Percentiles rank a stretch among this genome's conserved stretches.
These are phyloP conservation scores for Salticus scenicus DNA, from an alignment of 2,888 invertebrate genomes.

Conservation along the genomic window DNA sequence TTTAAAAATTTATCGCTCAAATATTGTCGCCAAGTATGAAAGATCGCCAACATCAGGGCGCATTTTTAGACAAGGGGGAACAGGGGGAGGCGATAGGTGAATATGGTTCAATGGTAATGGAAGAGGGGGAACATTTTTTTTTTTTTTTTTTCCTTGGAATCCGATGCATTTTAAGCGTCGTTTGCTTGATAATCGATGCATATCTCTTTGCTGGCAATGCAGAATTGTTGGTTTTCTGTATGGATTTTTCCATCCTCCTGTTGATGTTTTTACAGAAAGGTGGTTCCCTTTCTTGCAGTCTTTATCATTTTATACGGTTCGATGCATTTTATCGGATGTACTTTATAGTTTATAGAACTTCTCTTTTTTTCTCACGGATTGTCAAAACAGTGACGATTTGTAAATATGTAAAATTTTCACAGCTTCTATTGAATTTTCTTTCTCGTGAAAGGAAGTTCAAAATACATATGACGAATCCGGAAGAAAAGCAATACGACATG, in stretches of 20 bases:
- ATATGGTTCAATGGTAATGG: conserved; percentile 22
- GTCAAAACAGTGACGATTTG: too few relatives aligned
- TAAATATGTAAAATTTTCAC: too few relatives aligned
- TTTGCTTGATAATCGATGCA: conserved; percentile 11
- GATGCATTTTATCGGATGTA: too few relatives aligned
- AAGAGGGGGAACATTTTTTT: not conserved
- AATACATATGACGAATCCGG: too few relatives aligned
- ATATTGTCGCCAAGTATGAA: not conserved
- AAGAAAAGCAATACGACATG: too few relatives aligned
- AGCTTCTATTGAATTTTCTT: too few relatives aligned
- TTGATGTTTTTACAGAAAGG: not conserved
- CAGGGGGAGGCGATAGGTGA: not conserved
- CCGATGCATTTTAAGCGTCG: not conserved
- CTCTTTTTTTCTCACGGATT: too few relatives aligned
- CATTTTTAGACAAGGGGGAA: not conserved
- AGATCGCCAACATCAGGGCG: not conserved
- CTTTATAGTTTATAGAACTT: too few relatives aligned
- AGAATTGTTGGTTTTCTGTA: not conserved
- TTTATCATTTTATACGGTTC: not conserved
- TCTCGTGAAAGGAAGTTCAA: too few relatives aligned
- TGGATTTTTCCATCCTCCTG: not conserved
- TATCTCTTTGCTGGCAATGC: not conserved
- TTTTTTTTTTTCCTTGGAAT: not conserved
- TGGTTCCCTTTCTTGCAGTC: not conserved
- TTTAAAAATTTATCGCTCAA: not conserved